Percentiles rank a stretch among this genome's conserved stretches.
Conservation (phyloP, 2,888 invertebrate species). For the Rhodophaea formosa region DNA sequence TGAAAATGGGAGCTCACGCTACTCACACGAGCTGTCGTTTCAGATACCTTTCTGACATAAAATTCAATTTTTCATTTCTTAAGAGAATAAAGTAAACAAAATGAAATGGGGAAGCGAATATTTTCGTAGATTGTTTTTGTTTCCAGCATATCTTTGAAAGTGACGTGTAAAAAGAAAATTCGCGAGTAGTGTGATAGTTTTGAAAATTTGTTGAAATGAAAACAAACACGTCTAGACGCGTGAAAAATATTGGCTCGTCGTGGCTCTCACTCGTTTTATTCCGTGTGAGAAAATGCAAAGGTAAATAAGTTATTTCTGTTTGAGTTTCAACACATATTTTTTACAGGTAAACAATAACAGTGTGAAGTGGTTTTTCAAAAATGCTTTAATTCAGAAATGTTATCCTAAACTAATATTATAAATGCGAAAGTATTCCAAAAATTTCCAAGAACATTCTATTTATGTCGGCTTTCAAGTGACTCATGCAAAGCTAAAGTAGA, state of each 20-base stretch:
- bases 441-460: background rate
- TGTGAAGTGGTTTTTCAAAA: no score
- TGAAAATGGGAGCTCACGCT: conserved; percentile 35
- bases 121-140: conserved; percentile 49
- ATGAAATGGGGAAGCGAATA: conserved; percentile 48
- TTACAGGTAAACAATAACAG: no score
- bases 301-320: no score
- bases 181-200: conserved; percentile 38
- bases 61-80: conserved; percentile 73
- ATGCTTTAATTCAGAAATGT: no score
- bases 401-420: no score
- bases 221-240: conserved; percentile 49
- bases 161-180: conserved; percentile 51
- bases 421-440: no score
- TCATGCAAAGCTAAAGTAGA: conserved; percentile 23
- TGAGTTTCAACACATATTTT: no score
- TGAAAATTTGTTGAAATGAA: conserved; percentile 42
- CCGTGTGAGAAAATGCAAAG: no score
- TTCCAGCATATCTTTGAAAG: conserved; percentile 38
- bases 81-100: conserved; percentile 62
- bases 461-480: conserved; percentile 6
- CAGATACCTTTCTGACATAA: conserved; percentile 52
- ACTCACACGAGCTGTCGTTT: conserved; percentile 67
- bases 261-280: background rate
- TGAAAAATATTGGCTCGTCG: conserved; percentile 24